phyloP scores from a whole-genome alignment of 2,888 invertebrate species.

The Lasius fuliginosus region DNA sequence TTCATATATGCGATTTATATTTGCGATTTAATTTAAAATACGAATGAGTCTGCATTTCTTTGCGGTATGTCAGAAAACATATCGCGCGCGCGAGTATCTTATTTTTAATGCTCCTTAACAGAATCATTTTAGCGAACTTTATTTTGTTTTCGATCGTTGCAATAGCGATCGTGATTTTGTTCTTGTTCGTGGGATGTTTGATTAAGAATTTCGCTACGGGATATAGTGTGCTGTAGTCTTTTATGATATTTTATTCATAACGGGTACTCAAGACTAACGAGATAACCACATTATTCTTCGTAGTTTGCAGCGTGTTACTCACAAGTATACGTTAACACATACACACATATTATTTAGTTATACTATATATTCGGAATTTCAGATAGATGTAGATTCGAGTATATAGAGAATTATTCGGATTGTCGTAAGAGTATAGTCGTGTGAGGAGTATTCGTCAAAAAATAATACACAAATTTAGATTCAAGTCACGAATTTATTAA shows the following conservation, averaged over 20 bases:
- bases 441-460: slow-evolving; percentile 8
- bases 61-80: slow-evolving; percentile 69
- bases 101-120: slow-evolving; percentile 64
- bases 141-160: slow-evolving; percentile 42
- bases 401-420: slow-evolving; percentile 60
- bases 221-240: slow-evolving; percentile 60
- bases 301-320: slow-evolving; percentile 48
- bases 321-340: slow-evolving; percentile 39
- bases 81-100: slow-evolving; percentile 63
- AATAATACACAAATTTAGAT: slow-evolving; percentile 48
- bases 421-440: slow-evolving; percentile 45
- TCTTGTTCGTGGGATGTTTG: slow-evolving; percentile 45
- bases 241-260: slow-evolving; percentile 56
- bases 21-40: slow-evolving; percentile 51
- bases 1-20: slow-evolving; percentile 41
- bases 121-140: slow-evolving; percentile 57
- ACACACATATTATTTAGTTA: slow-evolving; percentile 40
- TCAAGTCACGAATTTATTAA: slow-evolving; percentile 49
- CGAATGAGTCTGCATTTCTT: slow-evolving; percentile 78
- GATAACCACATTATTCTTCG: slow-evolving; percentile 54
- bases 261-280: slow-evolving; percentile 49
- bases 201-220: slow-evolving; percentile 57
- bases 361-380: slow-evolving; percentile 61
- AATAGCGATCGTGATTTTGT: slow-evolving; percentile 14
- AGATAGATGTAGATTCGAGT: slow-evolving; percentile 47